Evolutionary conservation across 2,888 invertebrate species (phyloP), one percentile per base, ranked within the genome.

Genomic region (Arctia plantaginis): DNA sequence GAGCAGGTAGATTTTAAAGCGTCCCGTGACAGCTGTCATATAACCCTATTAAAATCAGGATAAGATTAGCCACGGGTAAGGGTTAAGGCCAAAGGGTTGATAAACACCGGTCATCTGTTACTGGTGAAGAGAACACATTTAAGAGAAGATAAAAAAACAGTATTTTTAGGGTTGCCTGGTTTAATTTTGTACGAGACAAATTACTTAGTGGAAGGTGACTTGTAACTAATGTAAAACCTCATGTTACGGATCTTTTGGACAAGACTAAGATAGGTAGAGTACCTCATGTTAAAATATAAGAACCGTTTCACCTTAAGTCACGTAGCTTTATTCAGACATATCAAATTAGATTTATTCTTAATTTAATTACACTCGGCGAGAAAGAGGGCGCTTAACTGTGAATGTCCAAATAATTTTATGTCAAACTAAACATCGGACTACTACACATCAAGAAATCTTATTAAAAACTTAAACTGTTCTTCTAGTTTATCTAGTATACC

Each of bases 61-160:
- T 80, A 83, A 85, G 87, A 86, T 87, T 86, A 87, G 66, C 76
- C 69, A 81, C 76, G 80, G 80, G 76, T 55, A 73, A 74, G 79
- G 82, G 81, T 68, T 72, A 75, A 78, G 84, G 81, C 66, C 68
- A 66, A 62, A 73, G 76, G 82, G 81, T 82, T 85, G 79, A 86
- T 86, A 82, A 86, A 81, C 73, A 80, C 75, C 76, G 83, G 84
- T 79, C 84, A 85, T 84, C 77, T 73, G 72, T 85, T 77, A 85
- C 59, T 47, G 73, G 39, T 47, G 51, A 67, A 71, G 66, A 67
- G 66, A 71, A 78, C 79, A 86, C 79, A 76, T 79, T 12, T 76
- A 47, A 13, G n/a, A 66, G 71, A 74, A 68, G 66, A 33, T 67
- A 80, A 80, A 73, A 59, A 20, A 27, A 12, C 20, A 27, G 20